These are phyloP conservation scores for Drosophila macrothrix DNA, from an alignment of 2,888 invertebrate genomes.

Conservation along the genomic window DNA sequence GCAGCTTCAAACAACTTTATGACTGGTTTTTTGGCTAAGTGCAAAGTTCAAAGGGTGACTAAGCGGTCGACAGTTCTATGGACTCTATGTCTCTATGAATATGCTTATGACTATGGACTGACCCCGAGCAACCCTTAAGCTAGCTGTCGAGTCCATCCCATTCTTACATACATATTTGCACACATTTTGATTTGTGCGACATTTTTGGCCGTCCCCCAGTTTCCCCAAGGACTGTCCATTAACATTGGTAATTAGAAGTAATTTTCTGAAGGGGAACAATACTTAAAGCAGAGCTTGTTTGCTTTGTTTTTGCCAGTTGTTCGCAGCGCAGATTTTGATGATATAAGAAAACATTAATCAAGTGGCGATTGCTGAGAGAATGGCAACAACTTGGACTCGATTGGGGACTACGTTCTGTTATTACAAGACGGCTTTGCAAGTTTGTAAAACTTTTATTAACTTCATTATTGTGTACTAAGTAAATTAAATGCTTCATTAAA, in stretches of 20 bases:
- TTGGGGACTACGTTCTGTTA: slow-evolving; percentile 2
- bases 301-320: slow-evolving; percentile 34
- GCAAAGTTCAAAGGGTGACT: slow-evolving; percentile 73
- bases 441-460: slow-evolving; percentile 2
- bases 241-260: slow-evolving; percentile 75
- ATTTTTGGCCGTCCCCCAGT: slow-evolving; percentile 16
- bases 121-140: slow-evolving; percentile 64
- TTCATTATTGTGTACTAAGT: not conserved
- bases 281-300: slow-evolving; percentile 26
- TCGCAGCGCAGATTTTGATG: slow-evolving; percentile 29
- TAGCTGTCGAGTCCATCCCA: slow-evolving; percentile 20
- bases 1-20: slow-evolving; percentile 20
- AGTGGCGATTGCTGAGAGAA: slow-evolving; percentile 7
- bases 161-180: slow-evolving; percentile 57
- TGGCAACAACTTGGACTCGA: not conserved
- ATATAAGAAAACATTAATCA: slow-evolving; percentile 46
- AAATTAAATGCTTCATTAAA: not conserved
- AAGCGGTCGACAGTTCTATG: slow-evolving; percentile 17
- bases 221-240: slow-evolving; percentile 71
- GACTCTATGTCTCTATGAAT: slow-evolving; percentile 26
- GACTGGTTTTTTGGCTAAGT: slow-evolving; percentile 37
- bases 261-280: slow-evolving; percentile 35
- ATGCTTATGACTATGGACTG: slow-evolving; percentile 25
- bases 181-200: slow-evolving; percentile 58
- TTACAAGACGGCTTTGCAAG: not conserved